Evolutionary conservation across 1,140 invertebrate species (phyloP), one percentile per base, ranked within the genome.

Genomic region (Heliconius hewitsoni): DNA sequence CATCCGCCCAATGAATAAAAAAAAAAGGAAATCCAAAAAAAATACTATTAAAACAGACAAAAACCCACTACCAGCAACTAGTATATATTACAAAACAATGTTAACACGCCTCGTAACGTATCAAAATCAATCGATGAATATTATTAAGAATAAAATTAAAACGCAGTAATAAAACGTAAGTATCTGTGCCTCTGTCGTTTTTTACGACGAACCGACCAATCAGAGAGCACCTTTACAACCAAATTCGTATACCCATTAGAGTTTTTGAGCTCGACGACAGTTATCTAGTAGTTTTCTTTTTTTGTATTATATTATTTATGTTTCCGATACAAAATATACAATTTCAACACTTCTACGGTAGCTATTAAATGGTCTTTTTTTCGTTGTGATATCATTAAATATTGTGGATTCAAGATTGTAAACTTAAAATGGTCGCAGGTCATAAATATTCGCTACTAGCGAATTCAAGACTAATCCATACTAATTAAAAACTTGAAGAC

Each of bases 121-220:
- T 85, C 83, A 85, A 86, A 86, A 74, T 74, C 34, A 76, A 73
- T 79, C 77, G 72, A 73, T 76, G 73, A 76, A 23, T 57, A 57
- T 57, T 57, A 57, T 57, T 57, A 23, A 57, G 55, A 57, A 78
- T 78, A 57, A 73, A 73, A 71, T 78, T 77, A 75, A 75, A 75
- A 27, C 9, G 30, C 37, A 42, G 71, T 60, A 71, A 78, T 78
- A 73, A 78, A 73, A 78, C 30, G 55, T 37, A n/a, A 75, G 27
- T 11, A 34, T 23, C 8, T 23, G n/a, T 23, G 55, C 55, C 55
- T 57, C 55, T 57, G 70, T 71, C 70, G 42, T 9, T 23, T 82
- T 86, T 89, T 84, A 87, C 78, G 80, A 79, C 42, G 77, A 8
- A 34, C 74, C 74, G 52, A 83, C 87, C 85, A 87, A 85, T 86